These are phyloP conservation scores for Motacilla alba DNA, from an alignment of 2,113 vertebrate genomes.

Conservation along the genomic window DNA sequence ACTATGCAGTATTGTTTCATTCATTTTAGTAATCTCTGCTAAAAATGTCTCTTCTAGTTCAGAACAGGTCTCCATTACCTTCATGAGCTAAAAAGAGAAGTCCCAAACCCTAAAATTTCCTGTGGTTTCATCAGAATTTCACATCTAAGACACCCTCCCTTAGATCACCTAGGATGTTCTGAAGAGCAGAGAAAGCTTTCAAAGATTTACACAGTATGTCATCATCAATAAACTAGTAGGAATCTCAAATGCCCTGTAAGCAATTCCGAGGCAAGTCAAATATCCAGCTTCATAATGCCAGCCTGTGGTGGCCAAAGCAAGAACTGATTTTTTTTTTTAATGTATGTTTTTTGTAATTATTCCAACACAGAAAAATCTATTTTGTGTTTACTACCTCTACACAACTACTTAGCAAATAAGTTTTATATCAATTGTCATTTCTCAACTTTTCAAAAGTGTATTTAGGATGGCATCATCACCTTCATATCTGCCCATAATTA, in stretches of 20 bases:
- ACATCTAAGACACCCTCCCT: not conserved
- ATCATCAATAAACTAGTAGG: not conserved
- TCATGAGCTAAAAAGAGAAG: not conserved
- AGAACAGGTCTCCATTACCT: not conserved
- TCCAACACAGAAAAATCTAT: not conserved
- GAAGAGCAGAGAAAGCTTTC: not conserved
- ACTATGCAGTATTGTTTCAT: not conserved
- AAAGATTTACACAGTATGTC: not conserved
- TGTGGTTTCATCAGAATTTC: not conserved
- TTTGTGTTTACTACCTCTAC: not conserved
- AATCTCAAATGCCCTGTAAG: not conserved
- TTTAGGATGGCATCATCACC: not conserved
- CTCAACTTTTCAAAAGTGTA: not conserved
- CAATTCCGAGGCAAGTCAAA: not conserved
- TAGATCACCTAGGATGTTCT: not conserved
- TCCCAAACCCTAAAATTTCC: not conserved
- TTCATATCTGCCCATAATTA: not conserved
- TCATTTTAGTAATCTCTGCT: not conserved
- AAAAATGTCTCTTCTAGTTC: not conserved
- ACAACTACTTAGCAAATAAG: not conserved
- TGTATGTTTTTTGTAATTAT: not conserved
- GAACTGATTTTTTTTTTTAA: not conserved
- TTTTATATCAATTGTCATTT: not conserved
- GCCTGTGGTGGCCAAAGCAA: not conserved
- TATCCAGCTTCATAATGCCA: not conserved